Evolutionary conservation across 2,113 vertebrate species (phyloP).

Genomic region (Microtus richardsoni): DNA sequence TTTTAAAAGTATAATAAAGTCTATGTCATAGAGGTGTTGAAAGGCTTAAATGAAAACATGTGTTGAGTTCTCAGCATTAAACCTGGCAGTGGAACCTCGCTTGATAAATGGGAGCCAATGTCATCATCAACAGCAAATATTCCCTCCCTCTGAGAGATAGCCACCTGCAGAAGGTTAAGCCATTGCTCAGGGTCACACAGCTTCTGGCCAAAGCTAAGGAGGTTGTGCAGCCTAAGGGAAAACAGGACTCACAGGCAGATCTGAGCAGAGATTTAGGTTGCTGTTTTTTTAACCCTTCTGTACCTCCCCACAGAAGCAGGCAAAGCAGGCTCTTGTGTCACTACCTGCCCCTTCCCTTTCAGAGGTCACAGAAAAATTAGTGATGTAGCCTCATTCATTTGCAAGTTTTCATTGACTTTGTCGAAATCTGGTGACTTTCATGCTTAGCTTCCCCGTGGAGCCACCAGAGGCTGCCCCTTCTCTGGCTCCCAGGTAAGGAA

Average conservation of each 20-base stretch:
- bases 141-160: background rate
- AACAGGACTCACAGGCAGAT: background rate
- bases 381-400: conserved; percentile 41
- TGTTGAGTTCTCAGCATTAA: conserved; percentile 11
- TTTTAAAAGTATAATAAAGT: background rate
- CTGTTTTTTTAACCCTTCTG: background rate
- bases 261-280: background rate
- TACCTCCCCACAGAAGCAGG: background rate
- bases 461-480: background rate
- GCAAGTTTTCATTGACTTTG: conserved; percentile 60
- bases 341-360: too few relatives aligned
- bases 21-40: background rate
- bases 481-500: background rate
- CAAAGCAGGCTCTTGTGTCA: background rate
- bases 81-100: background rate
- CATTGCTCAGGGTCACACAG: background rate
- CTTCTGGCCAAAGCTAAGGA: background rate
- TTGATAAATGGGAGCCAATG: background rate
- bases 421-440: too few relatives aligned
- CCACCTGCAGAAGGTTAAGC: background rate
- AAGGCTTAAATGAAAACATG: background rate
- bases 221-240: background rate
- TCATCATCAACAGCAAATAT: background rate
- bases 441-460: background rate
- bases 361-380: background rate